These are phyloP conservation scores for Tetramorium bicarinatum DNA, from an alignment of 2,888 invertebrate species.

Conservation along the genomic window DNA sequence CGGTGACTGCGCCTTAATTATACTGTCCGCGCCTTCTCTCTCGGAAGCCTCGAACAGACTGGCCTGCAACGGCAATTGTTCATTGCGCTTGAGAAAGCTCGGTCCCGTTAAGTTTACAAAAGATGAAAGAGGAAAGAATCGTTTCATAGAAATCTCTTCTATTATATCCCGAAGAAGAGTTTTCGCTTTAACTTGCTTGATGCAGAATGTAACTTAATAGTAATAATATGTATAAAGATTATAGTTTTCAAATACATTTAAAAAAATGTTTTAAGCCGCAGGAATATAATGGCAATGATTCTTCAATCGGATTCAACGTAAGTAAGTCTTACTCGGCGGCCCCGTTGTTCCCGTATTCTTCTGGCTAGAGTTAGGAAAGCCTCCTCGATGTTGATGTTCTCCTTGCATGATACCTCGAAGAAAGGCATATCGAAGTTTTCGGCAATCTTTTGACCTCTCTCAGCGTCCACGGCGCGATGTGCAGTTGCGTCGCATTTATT, in stretches of 20 bases:
- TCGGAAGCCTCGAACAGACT: slow-evolving; percentile 83
- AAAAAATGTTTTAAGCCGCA: background rate
- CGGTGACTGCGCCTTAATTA: slow-evolving; percentile 81
- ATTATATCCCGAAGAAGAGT: background rate
- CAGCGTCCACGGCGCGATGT: slow-evolving; percentile 92
- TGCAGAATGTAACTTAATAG: background rate
- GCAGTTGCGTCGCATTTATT: slow-evolving; percentile 94
- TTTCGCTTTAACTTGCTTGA: background rate
- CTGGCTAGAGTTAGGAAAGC: slow-evolving; percentile 93
- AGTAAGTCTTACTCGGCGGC: slow-evolving; percentile 89
- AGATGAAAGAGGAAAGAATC: background rate
- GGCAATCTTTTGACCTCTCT: slow-evolving; percentile 95
- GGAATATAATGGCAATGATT: background rate
- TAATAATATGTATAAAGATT: background rate
- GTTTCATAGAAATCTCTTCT: background rate
- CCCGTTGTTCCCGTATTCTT: slow-evolving; percentile 93
- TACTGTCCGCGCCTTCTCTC: slow-evolving; percentile 80
- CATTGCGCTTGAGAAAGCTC: slow-evolving; percentile 7
- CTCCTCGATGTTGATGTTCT: slow-evolving; percentile 94
- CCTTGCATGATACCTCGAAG: slow-evolving; percentile 95
- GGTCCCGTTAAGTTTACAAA: background rate
- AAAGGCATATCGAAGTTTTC: slow-evolving; percentile 96
- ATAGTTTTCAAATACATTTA: background rate
- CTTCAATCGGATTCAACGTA: background rate
- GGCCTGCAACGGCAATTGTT: slow-evolving; percentile 73